Percentiles rank a stretch among this genome's conserved stretches.
Conservation (phyloP, 2,113 vertebrate species). For the Nothocercus julius region DNA sequence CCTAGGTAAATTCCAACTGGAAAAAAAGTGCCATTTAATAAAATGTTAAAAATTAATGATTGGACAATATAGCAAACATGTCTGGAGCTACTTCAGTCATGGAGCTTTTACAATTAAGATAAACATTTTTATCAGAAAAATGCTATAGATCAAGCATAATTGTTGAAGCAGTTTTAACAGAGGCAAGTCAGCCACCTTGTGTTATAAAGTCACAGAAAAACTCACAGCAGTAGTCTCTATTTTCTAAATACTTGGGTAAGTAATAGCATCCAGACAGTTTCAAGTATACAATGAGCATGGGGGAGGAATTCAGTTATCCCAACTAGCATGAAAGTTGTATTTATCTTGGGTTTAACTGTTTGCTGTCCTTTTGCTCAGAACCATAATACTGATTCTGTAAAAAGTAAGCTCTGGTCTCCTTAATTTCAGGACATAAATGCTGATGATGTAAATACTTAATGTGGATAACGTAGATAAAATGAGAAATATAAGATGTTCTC, state of each 20-base stretch:
- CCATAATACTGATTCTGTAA: neutral
- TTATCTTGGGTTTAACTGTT: neutral
- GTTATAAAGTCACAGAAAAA: accelerated
- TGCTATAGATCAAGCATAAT: neutral
- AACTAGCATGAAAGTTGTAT: neutral
- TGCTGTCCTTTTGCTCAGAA: neutral
- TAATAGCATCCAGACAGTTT: neutral
- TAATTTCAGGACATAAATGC: neutral
- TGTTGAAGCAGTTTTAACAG: neutral
- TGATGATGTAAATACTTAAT: too few species aligned
- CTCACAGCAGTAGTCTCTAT: neutral
- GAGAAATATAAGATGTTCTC: neutral
- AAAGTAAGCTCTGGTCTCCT: neutral
- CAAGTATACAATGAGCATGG: neutral
- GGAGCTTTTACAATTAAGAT: neutral
- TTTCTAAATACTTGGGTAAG: neutral
- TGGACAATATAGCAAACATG: neutral
- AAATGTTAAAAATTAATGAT: neutral
- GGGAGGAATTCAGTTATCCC: neutral
- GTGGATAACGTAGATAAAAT: neutral
- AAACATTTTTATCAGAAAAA: neutral
- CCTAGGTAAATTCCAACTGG: neutral
- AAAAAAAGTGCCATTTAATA: neutral
- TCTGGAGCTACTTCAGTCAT: neutral
- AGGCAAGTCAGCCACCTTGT: neutral